Conservation (phyloP, 1,140 invertebrate species). For the Artemia franciscana region DNA sequence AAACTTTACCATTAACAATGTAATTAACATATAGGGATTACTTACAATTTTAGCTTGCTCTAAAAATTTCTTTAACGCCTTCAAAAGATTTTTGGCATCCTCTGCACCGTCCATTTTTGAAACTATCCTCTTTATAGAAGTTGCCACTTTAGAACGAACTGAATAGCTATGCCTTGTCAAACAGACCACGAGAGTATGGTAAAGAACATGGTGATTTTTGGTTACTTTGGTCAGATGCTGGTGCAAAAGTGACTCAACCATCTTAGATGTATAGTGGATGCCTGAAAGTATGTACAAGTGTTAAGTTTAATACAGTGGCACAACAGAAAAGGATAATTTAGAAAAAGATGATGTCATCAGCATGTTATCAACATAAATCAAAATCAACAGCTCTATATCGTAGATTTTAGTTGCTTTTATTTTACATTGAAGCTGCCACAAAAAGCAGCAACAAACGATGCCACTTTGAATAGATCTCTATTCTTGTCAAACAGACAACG, state of each 20-base stretch:
- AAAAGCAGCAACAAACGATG: too few species aligned
- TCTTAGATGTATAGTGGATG: constrained; percentile 30
- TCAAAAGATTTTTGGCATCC: constrained; percentile 28
- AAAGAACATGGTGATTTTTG: constrained; percentile 29
- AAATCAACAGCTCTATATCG: too few species aligned
- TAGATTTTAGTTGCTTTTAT: too few species aligned
- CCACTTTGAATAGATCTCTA: too few species aligned
- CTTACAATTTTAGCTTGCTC: constrained; percentile 26
- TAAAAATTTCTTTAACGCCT: constrained; percentile 32
- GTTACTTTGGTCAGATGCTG: constrained; percentile 32
- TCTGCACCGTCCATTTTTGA: constrained; percentile 21
- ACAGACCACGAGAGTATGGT: constrained; percentile 35
- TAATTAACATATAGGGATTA: constrained; percentile 6
- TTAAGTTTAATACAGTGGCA: too few species aligned
- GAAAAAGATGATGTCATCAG: too few species aligned
- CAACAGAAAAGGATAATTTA: too few species aligned
- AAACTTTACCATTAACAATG: too few species aligned
- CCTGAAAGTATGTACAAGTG: too few species aligned
- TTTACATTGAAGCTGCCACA: too few species aligned
- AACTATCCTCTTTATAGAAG: constrained; percentile 20
- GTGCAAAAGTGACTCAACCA: constrained; percentile 34
- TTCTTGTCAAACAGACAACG: too few species aligned
- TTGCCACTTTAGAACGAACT: constrained; percentile 16
- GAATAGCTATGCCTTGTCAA: constrained; percentile 23
- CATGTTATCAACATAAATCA: too few species aligned